A percentile compares a stretch with the other conserved stretches of the same genome.
Conservation (phyloP, 2,113 vertebrate genomes). For the Beaufortia kweichowensis region DNA sequence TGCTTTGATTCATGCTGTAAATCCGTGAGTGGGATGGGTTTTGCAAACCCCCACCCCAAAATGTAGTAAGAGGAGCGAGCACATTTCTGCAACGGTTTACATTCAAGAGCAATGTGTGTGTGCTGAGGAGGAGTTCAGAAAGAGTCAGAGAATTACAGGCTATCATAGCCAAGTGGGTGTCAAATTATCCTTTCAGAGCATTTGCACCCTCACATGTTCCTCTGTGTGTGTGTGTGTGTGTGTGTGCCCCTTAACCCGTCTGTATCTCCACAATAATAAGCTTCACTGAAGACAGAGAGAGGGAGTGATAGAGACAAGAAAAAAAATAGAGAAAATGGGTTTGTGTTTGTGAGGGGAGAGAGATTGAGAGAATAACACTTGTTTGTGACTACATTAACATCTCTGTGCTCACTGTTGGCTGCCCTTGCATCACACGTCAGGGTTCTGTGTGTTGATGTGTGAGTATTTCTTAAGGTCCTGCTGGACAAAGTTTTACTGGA, state of each 20-base stretch:
- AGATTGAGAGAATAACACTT: not conserved
- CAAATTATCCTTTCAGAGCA: slow-evolving; percentile 69
- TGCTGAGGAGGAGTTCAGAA: slow-evolving; percentile 35
- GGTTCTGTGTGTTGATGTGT: not conserved
- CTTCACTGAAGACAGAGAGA: slow-evolving; percentile 55
- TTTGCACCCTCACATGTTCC: slow-evolving; percentile 60
- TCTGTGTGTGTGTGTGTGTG: slow-evolving; percentile 41
- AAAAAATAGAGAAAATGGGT: not conserved
- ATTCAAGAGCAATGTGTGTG: not conserved
- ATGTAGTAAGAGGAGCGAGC: slow-evolving; percentile 10
- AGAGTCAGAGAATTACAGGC: slow-evolving; percentile 60
- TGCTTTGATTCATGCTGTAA: slow-evolving; percentile 52
- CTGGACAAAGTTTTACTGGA: slow-evolving; percentile 27
- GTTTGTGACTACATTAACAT: slow-evolving; percentile 48
- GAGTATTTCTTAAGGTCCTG: slow-evolving; percentile 34
- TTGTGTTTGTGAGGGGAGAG: not conserved
- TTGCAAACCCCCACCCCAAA: slow-evolving; percentile 14
- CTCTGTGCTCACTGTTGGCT: slow-evolving; percentile 52
- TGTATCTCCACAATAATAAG: slow-evolving; percentile 56
- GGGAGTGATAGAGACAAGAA: slow-evolving; percentile 2
- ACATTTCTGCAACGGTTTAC: not conserved
- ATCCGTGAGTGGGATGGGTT: slow-evolving; percentile 37
- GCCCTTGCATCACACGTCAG: slow-evolving; percentile 50
- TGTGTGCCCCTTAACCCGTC: slow-evolving; percentile 49
- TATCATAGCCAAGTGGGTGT: slow-evolving; percentile 66